Base-by-base conservation (phyloP, 2,888 invertebrate genomes). In the Stenurella melanura region DNA sequence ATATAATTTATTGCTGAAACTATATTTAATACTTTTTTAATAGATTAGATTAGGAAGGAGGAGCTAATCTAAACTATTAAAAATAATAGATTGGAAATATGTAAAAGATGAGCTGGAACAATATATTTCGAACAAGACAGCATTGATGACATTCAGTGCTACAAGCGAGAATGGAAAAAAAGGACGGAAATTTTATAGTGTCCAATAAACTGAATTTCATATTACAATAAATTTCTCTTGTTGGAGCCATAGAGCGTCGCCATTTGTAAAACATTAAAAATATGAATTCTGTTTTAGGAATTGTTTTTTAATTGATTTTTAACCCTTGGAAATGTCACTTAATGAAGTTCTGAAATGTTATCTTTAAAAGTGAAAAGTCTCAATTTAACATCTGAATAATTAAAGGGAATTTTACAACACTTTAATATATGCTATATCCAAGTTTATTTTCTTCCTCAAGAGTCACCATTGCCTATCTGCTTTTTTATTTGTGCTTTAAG, bases 401-500 rank as follows among this genome's bases (percentile, higher is more conserved):
- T 34, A 34, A 26, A 26, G 30, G 30, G 30, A 34, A 34, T 34
- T 6, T 34, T 34, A 34, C 30, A 26, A 26, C 4, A 34, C 9
- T 42, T 50, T n/a, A n/a, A n/a, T 15, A n/a, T 50, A 50, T 50
- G 7, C 50, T 50, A 17, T 50, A 50, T 50, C 50, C 2, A 17
- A 50, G n/a, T n/a, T 50, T 63, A 34, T 34, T 34, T 64, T 34
- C 15, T 66, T 56, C 30, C 26, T 19, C 30, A 72, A 72, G 60
- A 54, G 72, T 63, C 72, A 72, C 72, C 72, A 72, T 72, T 54
- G 63, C 50, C 42, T 70, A 6, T 38, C 9, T 17, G 30, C 26
- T 72, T 26, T 54, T 63, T 63, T 42, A 2, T 26, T 72, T 50
- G 58, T 72, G 57, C 67, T 75, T 71, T 58, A 71, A 26, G 38